phyloP scores from a whole-genome alignment of 1,140 invertebrate species.

The Drosophila pandora region DNA sequence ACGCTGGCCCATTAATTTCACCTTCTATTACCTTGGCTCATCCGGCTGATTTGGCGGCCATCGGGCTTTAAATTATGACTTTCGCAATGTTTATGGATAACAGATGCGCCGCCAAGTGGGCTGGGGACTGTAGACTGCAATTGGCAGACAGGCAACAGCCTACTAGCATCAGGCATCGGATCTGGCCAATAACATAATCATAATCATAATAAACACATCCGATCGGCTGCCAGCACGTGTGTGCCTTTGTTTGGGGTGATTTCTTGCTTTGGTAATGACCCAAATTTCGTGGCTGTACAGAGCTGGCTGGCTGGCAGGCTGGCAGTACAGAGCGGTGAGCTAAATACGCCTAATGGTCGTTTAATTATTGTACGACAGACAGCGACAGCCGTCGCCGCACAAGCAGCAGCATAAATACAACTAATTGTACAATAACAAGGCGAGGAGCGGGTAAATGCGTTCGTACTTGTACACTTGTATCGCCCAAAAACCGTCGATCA shows the following conservation, averaged over 20 bases:
- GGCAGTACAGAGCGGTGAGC: conserved; percentile 21
- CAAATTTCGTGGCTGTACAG: conserved; percentile 66
- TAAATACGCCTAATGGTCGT: conserved; percentile 78
- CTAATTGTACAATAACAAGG: conserved; percentile 78
- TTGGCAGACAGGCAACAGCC: conserved; percentile 5
- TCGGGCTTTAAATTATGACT: conserved; percentile 42
- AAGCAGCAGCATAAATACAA: conserved; percentile 67
- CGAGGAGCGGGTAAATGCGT: conserved; percentile 24
- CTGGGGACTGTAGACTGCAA: conserved; percentile 22
- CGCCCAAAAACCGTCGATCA: conserved; percentile 34
- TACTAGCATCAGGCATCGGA: conserved; percentile 10
- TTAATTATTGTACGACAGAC: conserved; percentile 75
- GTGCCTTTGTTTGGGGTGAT: conserved; percentile 56
- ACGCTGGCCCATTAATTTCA: not conserved
- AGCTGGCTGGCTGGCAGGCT: not conserved
- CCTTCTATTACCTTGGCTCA: not conserved
- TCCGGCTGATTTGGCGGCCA: conserved; percentile 44
- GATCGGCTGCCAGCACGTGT: conserved; percentile 67
- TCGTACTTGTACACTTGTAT: conserved; percentile 9
- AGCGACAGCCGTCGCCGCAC: conserved; percentile 55
- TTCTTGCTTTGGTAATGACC: conserved; percentile 73
- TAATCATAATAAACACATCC: conserved; percentile 77
- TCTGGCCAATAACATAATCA: conserved; percentile 50
- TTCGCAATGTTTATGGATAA: conserved; percentile 61
- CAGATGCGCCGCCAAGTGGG: conserved; percentile 57